A percentile compares a stretch with the other conserved stretches of the same genome.
These are phyloP conservation scores for Noctua comes DNA, from an alignment of 2,888 invertebrate genomes.

Conservation along the genomic window DNA sequence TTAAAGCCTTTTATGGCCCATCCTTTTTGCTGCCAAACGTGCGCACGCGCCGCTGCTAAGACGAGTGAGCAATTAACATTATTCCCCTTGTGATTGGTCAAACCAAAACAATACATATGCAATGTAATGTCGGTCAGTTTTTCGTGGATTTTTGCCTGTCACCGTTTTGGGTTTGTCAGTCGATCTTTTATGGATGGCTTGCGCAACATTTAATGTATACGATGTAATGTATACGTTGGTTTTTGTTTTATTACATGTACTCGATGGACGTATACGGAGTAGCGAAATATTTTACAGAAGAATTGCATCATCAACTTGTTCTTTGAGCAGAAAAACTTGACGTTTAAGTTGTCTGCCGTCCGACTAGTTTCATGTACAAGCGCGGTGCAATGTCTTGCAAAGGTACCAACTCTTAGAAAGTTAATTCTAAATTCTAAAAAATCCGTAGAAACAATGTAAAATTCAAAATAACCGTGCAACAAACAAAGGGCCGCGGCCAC, in stretches of 20 bases:
- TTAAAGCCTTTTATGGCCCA: slow-evolving; percentile 77
- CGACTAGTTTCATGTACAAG: slow-evolving; percentile 32
- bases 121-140: slow-evolving; percentile 51
- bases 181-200: slow-evolving; percentile 60
- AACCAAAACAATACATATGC: slow-evolving; percentile 59
- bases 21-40: slow-evolving; percentile 68
- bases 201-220: slow-evolving; percentile 56
- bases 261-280: slow-evolving; percentile 41
- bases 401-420: slow-evolving; percentile 41
- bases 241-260: slow-evolving; percentile 53
- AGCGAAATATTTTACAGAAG: slow-evolving; percentile 51
- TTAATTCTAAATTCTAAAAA: slow-evolving; percentile 49
- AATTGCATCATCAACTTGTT: slow-evolving; percentile 59
- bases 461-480: slow-evolving; percentile 48
- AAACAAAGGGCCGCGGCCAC: slow-evolving; percentile 57
- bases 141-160: slow-evolving; percentile 53
- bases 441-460: slow-evolving; percentile 56
- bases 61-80: slow-evolving; percentile 83
- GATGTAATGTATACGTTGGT: slow-evolving; percentile 53
- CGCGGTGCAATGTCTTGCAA: slow-evolving; percentile 4
- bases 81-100: slow-evolving; percentile 70
- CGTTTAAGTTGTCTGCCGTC: slow-evolving; percentile 3
- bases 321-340: slow-evolving; percentile 46
- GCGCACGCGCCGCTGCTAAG: slow-evolving; percentile 77
- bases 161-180: slow-evolving; percentile 53